These are phyloP conservation scores for Microcebus griseorufus DNA, from an alignment of 2,113 vertebrate species.

Conservation along the genomic window DNA sequence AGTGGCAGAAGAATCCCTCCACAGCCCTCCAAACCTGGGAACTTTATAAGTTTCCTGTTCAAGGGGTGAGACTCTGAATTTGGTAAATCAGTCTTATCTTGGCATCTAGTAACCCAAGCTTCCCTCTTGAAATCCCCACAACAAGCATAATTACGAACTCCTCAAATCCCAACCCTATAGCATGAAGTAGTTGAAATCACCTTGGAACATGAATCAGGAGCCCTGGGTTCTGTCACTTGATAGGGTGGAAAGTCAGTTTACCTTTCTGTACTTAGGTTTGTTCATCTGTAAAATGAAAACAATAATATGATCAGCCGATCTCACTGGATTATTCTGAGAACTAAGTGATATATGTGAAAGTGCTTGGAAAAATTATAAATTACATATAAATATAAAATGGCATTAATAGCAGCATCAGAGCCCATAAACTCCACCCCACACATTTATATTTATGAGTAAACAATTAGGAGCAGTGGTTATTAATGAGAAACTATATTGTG, in stretches of 20 bases:
- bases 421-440: not conserved
- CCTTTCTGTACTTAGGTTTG: not conserved
- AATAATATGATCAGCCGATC: not conserved
- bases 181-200: not conserved
- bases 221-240: not conserved
- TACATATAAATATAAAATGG: not conserved
- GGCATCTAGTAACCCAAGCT: not conserved
- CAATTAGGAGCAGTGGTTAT: conserved; percentile 46
- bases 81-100: not conserved
- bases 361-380: conserved; percentile 48
- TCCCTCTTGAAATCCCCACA: conserved; percentile 11
- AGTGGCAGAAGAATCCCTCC: not conserved
- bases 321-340: conserved; percentile 21
- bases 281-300: conserved; percentile 17
- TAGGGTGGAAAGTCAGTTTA: not conserved
- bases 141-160: not conserved
- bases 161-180: not conserved
- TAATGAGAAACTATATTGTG: conserved; percentile 34
- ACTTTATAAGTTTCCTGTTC: not conserved
- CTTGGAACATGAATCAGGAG: not conserved
- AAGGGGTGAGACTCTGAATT: not conserved
- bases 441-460: conserved; percentile 27
- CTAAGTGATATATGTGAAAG: not conserved
- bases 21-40: not conserved
- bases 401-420: conserved; percentile 23